Conservation (phyloP, 2,113 vertebrate species). For the Prochilodus magdalenae region DNA sequence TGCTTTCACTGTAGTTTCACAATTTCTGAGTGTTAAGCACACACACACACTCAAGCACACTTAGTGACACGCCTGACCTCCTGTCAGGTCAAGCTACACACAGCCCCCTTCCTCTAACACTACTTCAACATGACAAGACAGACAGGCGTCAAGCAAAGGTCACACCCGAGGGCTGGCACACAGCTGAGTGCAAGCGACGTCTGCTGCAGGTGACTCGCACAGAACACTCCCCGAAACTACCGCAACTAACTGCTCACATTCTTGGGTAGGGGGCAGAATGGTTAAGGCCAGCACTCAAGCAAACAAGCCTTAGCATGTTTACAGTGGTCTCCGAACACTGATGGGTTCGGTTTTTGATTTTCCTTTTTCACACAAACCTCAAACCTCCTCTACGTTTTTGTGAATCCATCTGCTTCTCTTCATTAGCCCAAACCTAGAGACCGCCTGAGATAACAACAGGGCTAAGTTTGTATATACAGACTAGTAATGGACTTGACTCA, state of each 20-base stretch:
- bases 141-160: constrained; percentile 54
- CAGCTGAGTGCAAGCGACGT: constrained; percentile 27
- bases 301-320: constrained; percentile 21
- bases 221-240: not conserved
- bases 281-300: not conserved
- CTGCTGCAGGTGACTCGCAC: constrained; percentile 34
- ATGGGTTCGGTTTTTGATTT: not conserved
- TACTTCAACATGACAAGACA: constrained; percentile 45
- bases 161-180: constrained; percentile 23
- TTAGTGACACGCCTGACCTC: not conserved
- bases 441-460: not conserved
- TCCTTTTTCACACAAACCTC: not conserved
- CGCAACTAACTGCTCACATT: not conserved
- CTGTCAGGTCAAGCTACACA: constrained; percentile 25
- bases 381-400: not conserved
- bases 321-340: not conserved
- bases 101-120: constrained; percentile 19
- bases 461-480: too few relatives aligned
- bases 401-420: too few relatives aligned
- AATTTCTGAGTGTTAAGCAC: not conserved
- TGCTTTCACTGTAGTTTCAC: not conserved
- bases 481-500: too few relatives aligned
- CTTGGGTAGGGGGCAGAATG: not conserved
- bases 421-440: not conserved
- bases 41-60: constrained; percentile 18